Percentiles rank a stretch among this genome's conserved stretches.
Conservation (phyloP, 1,140 invertebrate species). For the Pseudomyrmex gracilis region DNA sequence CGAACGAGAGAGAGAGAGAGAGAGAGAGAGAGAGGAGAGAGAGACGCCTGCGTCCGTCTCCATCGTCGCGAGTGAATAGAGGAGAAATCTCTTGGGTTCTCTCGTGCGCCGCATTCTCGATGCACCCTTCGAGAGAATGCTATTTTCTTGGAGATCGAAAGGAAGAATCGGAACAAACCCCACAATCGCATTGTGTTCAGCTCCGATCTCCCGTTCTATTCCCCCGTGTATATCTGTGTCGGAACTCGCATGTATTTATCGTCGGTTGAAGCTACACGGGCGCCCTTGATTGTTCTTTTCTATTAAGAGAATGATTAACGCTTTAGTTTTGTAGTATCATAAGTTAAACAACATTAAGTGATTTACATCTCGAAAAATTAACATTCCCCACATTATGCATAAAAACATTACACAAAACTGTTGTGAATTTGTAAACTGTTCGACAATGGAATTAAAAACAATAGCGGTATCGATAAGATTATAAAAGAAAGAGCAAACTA, state of each 20-base stretch:
- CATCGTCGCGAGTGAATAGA: conserved; percentile 60
- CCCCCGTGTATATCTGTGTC: conserved; percentile 21
- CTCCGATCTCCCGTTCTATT: conserved; percentile 7
- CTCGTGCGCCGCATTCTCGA: conserved; percentile 59
- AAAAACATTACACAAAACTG: not conserved
- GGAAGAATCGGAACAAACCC: conserved; percentile 70
- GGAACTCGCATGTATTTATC: conserved; percentile 52
- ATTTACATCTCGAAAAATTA: not conserved
- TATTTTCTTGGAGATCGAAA: conserved; percentile 56
- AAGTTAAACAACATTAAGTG: not conserved
- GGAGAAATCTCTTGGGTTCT: conserved; percentile 52
- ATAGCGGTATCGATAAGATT: not conserved
- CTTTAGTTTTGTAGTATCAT: not conserved
- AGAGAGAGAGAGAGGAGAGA: too few relatives aligned
- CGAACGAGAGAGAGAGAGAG: not conserved
- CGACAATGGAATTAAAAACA: not conserved
- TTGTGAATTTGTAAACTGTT: conserved; percentile 1
- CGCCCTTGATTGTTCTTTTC: not conserved
- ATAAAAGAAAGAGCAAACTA: not conserved
- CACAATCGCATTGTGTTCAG: conserved; percentile 41
- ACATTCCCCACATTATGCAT: too few relatives aligned
- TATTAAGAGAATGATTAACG: conserved; percentile 14
- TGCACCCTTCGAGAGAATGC: conserved; percentile 72
- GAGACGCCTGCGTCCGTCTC: conserved; percentile 21
- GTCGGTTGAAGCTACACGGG: not conserved